These are phyloP conservation scores for Drosophila trichaetosa DNA, from an alignment of 2,888 invertebrate species.

Conservation along the genomic window DNA sequence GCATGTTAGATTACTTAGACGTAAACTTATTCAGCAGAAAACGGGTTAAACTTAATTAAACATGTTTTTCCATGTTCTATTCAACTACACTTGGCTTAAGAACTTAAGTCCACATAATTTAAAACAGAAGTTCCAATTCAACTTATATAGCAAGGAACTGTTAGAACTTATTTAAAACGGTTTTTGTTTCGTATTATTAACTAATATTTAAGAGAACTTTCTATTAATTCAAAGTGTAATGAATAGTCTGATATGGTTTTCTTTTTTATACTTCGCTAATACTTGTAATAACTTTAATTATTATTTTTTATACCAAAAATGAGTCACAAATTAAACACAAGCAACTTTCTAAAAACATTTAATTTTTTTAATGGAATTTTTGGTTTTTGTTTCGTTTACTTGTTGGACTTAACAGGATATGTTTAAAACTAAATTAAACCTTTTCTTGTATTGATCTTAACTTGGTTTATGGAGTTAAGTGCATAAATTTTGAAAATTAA, in stretches of 20 bases:
- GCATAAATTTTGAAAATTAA: background rate
- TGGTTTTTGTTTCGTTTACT: background rate
- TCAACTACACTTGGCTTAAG: background rate
- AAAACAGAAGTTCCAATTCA: background rate
- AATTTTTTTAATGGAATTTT: background rate
- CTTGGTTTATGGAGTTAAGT: background rate
- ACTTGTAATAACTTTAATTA: background rate
- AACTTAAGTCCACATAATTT: background rate
- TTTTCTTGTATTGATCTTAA: background rate
- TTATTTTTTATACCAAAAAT: background rate
- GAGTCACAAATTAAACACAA: background rate
- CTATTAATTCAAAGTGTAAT: background rate
- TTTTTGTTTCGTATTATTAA: too few relatives aligned
- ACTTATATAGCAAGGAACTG: too few relatives aligned
- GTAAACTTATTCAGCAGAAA: background rate
- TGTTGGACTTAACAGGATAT: background rate
- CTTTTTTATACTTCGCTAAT: background rate
- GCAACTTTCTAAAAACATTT: background rate
- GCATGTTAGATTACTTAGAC: background rate
- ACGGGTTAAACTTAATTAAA: background rate
- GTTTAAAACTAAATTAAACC: background rate
- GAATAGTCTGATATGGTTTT: background rate
- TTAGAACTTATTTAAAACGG: too few relatives aligned
- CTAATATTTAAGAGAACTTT: background rate
- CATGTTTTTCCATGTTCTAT: background rate